Evolutionary conservation across 2,888 invertebrate genomes (phyloP), one percentile per base, ranked within the genome.

Genomic region (Melitaea athalia): DNA sequence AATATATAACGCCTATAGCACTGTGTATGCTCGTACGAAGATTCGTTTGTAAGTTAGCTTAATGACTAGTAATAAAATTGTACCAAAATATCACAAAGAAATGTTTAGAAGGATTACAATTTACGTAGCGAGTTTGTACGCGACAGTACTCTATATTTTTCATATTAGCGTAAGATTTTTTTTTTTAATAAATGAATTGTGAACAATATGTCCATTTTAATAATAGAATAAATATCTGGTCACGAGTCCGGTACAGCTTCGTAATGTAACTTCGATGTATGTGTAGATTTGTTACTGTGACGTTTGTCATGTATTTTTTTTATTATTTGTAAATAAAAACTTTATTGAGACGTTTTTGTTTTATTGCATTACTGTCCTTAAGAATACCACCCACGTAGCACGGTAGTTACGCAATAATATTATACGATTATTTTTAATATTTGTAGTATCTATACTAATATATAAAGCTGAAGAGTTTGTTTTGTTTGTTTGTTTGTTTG

Each of bases 251-350:
- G 71, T 75, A 74, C 72, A 71, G 70, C 73, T 74, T 68, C 15
- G 68, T 38, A 71, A 72, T 59, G 59, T 74, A 71, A 71, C 63
- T 67, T 62, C 64, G 66, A 69, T 70, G 68, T 71, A 61, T 68
- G 69, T 71, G 71, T 77, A 77, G 75, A 72, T 75, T 77, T 78
- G 78, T 78, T 78, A 77, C 71, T 74, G 78, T 78, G 78, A 74
- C 77, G 17, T 72, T 73, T 63, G 77, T 76, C 77, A 75, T 77
- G 69, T 74, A 74, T 76, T 78, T 78, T 78, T 60, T 71, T 77
- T 76, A 77, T 79, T 76, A 79, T 79, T 79, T 78, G 78, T 79
- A 79, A 78, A 79, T 78, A 78, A 79, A 78, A 79, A 74, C 74
- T 76, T 78, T 79, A 78, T 78, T 76, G 76, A 74, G 66, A 76